These are phyloP conservation scores for Myotis yumanensis DNA, from an alignment of 2,113 vertebrate genomes.

Conservation along the genomic window DNA sequence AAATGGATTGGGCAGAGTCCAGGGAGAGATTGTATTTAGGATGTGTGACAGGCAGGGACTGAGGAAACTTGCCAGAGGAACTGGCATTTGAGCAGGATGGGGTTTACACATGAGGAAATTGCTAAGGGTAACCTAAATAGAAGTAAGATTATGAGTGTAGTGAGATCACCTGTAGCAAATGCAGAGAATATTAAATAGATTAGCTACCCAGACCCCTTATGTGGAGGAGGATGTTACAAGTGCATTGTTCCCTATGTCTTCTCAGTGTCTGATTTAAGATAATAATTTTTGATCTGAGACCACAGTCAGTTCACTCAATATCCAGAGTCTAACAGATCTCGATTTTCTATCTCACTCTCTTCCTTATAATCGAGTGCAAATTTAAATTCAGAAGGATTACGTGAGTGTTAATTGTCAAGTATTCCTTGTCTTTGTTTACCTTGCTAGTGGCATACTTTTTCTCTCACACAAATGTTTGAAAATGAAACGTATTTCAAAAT, in stretches of 20 bases:
- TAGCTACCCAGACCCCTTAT: neutral
- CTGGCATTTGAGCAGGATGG: neutral
- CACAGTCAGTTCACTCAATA: neutral
- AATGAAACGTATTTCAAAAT: constrained; percentile 44
- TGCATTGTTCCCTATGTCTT: neutral
- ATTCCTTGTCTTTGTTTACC: neutral
- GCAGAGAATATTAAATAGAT: neutral
- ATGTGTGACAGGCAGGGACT: neutral
- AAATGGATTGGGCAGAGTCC: neutral
- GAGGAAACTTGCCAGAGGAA: neutral
- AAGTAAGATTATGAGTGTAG: neutral
- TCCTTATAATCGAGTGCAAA: neutral
- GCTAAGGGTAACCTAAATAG: neutral
- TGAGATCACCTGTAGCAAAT: neutral
- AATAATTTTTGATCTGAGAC: neutral
- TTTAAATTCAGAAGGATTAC: constrained; percentile 14
- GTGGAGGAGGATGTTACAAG: neutral
- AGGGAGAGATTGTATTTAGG: neutral
- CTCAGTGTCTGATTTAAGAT: neutral
- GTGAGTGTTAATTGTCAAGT: neutral
- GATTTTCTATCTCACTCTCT: neutral
- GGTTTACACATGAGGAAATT: neutral
- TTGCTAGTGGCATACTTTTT: neutral
- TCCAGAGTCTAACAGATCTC: neutral
- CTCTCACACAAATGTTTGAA: neutral